These are phyloP conservation scores for Erithacus rubecula DNA, from an alignment of 2,797 vertebrate species.

Conservation along the genomic window DNA sequence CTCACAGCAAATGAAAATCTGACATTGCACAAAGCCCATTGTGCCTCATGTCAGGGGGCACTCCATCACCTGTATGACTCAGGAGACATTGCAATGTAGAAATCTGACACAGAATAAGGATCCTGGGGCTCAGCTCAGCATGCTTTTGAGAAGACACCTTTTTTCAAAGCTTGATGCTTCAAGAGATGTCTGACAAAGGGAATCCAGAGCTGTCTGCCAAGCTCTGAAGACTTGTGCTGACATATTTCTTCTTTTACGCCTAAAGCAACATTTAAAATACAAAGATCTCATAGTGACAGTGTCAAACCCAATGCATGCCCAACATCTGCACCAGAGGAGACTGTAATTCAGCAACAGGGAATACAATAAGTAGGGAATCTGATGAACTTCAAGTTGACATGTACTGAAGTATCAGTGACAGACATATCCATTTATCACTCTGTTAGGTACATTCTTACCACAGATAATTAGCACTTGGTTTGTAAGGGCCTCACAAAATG, in stretches of 20 bases:
- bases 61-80: background rate
- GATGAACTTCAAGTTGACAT: background rate
- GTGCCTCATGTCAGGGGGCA: background rate
- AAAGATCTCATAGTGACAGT: background rate
- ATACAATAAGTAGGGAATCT: background rate
- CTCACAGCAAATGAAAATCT: background rate
- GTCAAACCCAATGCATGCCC: background rate
- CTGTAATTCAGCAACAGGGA: background rate
- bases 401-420: background rate
- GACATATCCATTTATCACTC: background rate
- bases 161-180: background rate
- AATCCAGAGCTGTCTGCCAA: background rate
- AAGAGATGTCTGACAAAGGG: background rate
- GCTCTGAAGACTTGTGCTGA: background rate
- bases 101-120: background rate
- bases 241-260: background rate
- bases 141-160: background rate
- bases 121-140: background rate
- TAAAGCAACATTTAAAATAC: constrained; percentile 12
- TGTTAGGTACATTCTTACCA: background rate
- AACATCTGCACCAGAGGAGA: background rate
- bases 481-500: background rate
- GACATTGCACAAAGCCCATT: background rate
- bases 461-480: background rate
- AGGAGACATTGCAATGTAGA: background rate